phyloP scores from a whole-genome alignment of 2,797 vertebrate genomes.

The Betta splendens region DNA sequence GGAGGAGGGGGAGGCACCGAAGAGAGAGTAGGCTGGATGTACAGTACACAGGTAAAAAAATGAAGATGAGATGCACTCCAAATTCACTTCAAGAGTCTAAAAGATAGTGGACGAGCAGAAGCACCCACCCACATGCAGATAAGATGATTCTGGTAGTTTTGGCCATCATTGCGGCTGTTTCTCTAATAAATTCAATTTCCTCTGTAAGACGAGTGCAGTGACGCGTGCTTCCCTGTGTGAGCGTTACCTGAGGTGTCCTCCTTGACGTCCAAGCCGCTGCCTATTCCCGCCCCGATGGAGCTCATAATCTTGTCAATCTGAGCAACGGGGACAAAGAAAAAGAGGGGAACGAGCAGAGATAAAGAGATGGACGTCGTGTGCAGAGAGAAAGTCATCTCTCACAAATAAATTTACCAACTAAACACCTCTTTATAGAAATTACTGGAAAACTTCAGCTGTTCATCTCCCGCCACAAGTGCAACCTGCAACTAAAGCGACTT shows the following conservation, averaged over 20 bases:
- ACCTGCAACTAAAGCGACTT: conserved; percentile 50
- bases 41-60: conserved; percentile 23
- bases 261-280: conserved; percentile 86
- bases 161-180: too few relatives aligned
- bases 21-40: conserved; percentile 34
- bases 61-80: background rate
- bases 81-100: background rate
- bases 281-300: conserved; percentile 94
- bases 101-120: background rate
- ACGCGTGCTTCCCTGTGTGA: conserved; percentile 8
- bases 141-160: background rate
- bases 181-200: background rate
- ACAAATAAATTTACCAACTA: too few relatives aligned
- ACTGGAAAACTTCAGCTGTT: conserved; percentile 27
- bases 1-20: conserved; percentile 41
- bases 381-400: too few relatives aligned
- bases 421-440: conserved; percentile 21
- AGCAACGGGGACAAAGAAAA: conserved; percentile 30
- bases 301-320: conserved; percentile 99
- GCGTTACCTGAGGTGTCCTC: conserved; percentile 84
- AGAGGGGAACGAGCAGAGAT: conserved; percentile 18
- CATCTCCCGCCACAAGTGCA: conserved; percentile 38
- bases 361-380: conserved; percentile 32
- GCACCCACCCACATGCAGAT: background rate
- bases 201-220: background rate